These are phyloP conservation scores for Psammodynastes pulverulentus DNA, from an alignment of 2,113 vertebrate species.

Conservation along the genomic window DNA sequence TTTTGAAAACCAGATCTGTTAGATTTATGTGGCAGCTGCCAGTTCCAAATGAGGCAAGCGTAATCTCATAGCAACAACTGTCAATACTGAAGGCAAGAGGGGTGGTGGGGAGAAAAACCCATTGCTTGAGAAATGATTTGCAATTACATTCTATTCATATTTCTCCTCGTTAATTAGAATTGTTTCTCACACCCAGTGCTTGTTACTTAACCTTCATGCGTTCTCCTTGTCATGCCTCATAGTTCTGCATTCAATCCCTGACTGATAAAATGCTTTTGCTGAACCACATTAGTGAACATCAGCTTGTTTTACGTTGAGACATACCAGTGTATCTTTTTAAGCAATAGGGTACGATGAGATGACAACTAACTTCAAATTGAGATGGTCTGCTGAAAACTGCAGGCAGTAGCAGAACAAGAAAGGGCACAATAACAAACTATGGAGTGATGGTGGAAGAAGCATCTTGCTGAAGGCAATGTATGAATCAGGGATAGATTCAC, in stretches of 20 bases:
- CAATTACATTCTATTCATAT: constrained; percentile 43
- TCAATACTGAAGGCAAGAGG: constrained; percentile 4
- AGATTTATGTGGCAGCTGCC: not conserved
- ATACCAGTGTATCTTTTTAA: constrained; percentile 37
- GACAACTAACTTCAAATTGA: constrained; percentile 33
- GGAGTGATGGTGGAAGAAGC: no score
- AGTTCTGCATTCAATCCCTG: constrained; percentile 49
- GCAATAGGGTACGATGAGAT: not conserved
- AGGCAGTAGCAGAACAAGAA: constrained; percentile 29
- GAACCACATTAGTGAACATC: constrained; percentile 14
- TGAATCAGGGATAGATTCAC: constrained; percentile 19
- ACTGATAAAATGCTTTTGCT: constrained; percentile 40
- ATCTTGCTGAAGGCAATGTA: constrained; percentile 23
- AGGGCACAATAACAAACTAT: constrained; percentile 48
- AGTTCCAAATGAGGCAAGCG: not conserved
- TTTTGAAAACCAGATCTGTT: not conserved
- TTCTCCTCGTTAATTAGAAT: constrained; percentile 48
- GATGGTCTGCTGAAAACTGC: constrained; percentile 39
- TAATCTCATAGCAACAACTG: constrained; percentile 9
- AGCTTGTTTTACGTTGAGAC: constrained; percentile 10
- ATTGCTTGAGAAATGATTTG: not conserved
- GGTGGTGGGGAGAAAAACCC: not conserved
- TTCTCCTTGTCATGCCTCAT: constrained; percentile 29
- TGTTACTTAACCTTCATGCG: constrained; percentile 43
- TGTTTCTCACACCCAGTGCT: constrained; percentile 16